These are phyloP conservation scores for Listrodromus nycthemerus DNA, from an alignment of 2,888 invertebrate species.

Conservation along the genomic window DNA sequence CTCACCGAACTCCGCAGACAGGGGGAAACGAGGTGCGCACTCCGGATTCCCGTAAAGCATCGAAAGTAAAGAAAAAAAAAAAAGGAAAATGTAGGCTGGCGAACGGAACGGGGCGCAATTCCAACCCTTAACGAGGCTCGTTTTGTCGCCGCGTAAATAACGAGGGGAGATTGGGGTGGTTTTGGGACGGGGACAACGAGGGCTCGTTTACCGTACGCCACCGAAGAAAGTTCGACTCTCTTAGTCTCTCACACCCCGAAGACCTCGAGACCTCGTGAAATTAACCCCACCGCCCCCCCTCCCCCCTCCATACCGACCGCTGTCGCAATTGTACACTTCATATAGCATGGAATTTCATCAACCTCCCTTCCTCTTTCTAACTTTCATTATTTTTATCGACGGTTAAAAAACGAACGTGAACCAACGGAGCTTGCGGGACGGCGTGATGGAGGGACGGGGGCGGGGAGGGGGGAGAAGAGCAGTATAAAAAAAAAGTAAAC, in stretches of 20 bases:
- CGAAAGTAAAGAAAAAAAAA: conserved; percentile 18
- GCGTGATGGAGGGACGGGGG: too few relatives aligned
- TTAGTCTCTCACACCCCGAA: conserved; percentile 16
- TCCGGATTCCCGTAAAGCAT: conserved; percentile 49
- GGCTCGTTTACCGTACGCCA: conserved; percentile 28
- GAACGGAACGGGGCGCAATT: conserved; percentile 47
- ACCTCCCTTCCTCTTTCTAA: conserved; percentile 14
- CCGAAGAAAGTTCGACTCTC: conserved; percentile 61
- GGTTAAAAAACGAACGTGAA: conserved; percentile 34
- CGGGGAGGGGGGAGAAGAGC: conserved; percentile 30
- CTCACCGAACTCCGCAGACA: conserved; percentile 31
- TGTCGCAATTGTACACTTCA: conserved; percentile 33
- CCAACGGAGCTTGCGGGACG: background rate
- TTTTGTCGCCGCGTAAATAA: conserved; percentile 66
- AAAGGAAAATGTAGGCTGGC: conserved; percentile 23
- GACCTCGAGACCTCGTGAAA: conserved; percentile 62
- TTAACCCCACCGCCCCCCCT: too few relatives aligned
- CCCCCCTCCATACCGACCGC: conserved; percentile 36
- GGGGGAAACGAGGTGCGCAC: conserved; percentile 36
- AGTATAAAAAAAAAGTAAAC: conserved; percentile 40
- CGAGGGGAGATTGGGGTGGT: conserved; percentile 40
- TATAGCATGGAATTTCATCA: background rate
- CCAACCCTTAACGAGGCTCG: conserved; percentile 66
- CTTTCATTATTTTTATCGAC: conserved; percentile 62
- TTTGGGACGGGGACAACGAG: conserved; percentile 28